A percentile compares a stretch with the other conserved stretches of the same genome.
Conservation (phyloP, 2,888 invertebrate genomes). For the Gonocerus acuteangulatus region DNA sequence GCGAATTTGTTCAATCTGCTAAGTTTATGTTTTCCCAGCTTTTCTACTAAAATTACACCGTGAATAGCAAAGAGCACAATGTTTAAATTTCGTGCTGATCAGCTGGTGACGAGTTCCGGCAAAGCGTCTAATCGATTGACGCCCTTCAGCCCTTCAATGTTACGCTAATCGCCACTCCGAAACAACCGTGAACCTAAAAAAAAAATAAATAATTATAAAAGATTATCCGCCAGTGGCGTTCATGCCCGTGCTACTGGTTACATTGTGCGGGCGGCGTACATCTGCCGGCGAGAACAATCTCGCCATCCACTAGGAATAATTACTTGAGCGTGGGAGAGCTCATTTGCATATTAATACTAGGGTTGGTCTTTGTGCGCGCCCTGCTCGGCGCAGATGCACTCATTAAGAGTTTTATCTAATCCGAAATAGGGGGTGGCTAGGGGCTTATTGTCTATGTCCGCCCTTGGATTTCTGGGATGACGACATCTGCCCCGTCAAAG, state of each 20-base stretch:
- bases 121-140: too few species aligned
- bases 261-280: slow-evolving; percentile 15
- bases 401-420: slow-evolving; percentile 19
- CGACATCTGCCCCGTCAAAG: not conserved
- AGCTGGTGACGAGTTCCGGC: too few species aligned
- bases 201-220: slow-evolving; percentile 19
- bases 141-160: too few species aligned
- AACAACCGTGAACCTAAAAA: not conserved
- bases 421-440: not conserved
- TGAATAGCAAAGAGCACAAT: too few species aligned
- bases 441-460: not conserved
- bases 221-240: not conserved
- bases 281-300: not conserved
- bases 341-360: slow-evolving; percentile 21
- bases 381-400: slow-evolving; percentile 11
- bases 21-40: too few species aligned
- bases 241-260: slow-evolving; percentile 16
- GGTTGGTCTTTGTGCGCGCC: not conserved
- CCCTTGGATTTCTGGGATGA: not conserved
- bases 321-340: slow-evolving; percentile 18
- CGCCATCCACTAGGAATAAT: slow-evolving; percentile 10
- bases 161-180: too few species aligned
- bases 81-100: too few species aligned
- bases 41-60: too few species aligned
- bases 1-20: too few species aligned